phyloP scores from a whole-genome alignment of 2,888 invertebrate species.

The Chrysomela aeneicollis region DNA sequence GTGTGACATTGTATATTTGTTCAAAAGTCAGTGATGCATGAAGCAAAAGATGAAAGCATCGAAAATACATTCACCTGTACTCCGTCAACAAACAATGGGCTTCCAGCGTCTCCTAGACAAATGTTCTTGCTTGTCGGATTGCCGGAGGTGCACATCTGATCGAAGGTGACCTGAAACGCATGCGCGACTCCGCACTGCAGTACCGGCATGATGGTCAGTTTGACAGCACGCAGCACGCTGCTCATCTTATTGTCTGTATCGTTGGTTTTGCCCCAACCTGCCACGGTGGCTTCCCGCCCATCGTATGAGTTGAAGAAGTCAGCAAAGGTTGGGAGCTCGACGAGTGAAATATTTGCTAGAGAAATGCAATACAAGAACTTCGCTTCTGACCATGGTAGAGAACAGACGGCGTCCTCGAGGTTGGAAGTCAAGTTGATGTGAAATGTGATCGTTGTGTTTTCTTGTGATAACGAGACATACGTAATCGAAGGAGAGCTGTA shows the following conservation, averaged over 20 bases:
- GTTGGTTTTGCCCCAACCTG: slow-evolving; percentile 40
- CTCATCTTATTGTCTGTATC: slow-evolving; percentile 28
- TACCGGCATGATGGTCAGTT: slow-evolving; percentile 37
- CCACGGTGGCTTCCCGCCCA: slow-evolving; percentile 28
- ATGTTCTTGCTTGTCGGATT: slow-evolving; percentile 30
- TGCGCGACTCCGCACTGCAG: slow-evolving; percentile 31
- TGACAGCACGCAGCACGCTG: slow-evolving; percentile 28
- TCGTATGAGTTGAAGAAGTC: slow-evolving; percentile 30
- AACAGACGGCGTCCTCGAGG: too few relatives aligned
- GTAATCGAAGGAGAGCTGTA: too few relatives aligned
- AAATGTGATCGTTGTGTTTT: too few relatives aligned
- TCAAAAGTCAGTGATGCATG: too few relatives aligned
- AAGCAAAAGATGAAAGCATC: too few relatives aligned
- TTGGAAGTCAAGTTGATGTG: too few relatives aligned
- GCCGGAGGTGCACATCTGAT: slow-evolving; percentile 39
- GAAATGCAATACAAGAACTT: too few relatives aligned
- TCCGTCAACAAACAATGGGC: slow-evolving; percentile 37
- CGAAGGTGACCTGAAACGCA: slow-evolving; percentile 24
- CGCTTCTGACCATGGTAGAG: too few relatives aligned
- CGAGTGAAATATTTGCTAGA: slow-evolving; percentile 24
- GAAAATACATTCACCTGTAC: slow-evolving; percentile 31
- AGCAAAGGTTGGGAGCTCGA: slow-evolving; percentile 24
- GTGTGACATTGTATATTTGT: too few relatives aligned
- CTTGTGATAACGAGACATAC: too few relatives aligned
- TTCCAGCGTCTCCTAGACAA: slow-evolving; percentile 39